Evolutionary conservation across 64 coral and sea anemone genomes (phyloP).

Genomic region (Cladopsammia gracilis): DNA sequence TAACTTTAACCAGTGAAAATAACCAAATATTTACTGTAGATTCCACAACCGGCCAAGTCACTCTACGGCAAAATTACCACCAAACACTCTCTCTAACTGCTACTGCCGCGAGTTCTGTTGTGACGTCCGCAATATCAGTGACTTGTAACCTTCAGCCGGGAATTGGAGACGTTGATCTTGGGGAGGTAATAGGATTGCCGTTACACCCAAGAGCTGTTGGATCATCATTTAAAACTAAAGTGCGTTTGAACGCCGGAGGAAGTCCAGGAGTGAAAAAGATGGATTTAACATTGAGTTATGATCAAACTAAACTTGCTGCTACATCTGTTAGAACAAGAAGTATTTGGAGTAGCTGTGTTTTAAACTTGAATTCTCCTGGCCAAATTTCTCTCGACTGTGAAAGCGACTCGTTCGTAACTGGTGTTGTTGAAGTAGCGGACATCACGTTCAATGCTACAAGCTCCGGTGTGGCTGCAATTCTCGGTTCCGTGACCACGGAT

Average conservation of each 20-base stretch:
- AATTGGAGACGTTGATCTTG: constrained; percentile 70
- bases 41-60: constrained; percentile 46
- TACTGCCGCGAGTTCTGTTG: constrained; percentile 32
- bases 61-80: constrained; percentile 59
- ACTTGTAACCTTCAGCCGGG: constrained; percentile 63
- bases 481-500: constrained; percentile 51
- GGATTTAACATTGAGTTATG: constrained; percentile 59
- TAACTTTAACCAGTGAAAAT: constrained; percentile 59
- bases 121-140: not conserved
- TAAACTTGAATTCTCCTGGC: constrained; percentile 22
- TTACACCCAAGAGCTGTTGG: constrained; percentile 41
- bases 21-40: constrained; percentile 52
- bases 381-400: constrained; percentile 54
- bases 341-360: constrained; percentile 45
- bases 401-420: constrained; percentile 40
- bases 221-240: constrained; percentile 4
- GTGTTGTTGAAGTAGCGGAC: constrained; percentile 44
- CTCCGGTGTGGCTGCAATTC: constrained; percentile 23
- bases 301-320: constrained; percentile 39
- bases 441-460: constrained; percentile 56
- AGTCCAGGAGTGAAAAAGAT: constrained; percentile 16
- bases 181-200: constrained; percentile 46
- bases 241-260: constrained; percentile 54
- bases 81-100: constrained; percentile 57
- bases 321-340: constrained; percentile 25